Evolutionary conservation across 2,113 vertebrate genomes (phyloP).

Genomic region (Heteronetta atricapilla): DNA sequence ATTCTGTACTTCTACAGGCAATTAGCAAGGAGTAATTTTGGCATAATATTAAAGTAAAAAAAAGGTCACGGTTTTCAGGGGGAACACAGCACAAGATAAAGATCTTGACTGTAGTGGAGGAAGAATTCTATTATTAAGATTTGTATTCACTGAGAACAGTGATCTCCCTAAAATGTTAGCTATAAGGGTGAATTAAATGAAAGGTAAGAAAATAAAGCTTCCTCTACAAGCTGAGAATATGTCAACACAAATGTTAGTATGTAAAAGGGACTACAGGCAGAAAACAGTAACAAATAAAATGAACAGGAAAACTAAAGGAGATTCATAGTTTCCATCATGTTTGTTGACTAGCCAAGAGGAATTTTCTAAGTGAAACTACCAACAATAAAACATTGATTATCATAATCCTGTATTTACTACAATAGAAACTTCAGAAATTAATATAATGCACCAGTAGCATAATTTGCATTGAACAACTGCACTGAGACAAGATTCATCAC

Average conservation of each 20-base stretch:
- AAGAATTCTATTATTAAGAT: not conserved
- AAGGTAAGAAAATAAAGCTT: not conserved
- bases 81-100: not conserved
- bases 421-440: not conserved
- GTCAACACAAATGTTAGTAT: not conserved
- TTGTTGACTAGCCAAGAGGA: not conserved
- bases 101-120: not conserved
- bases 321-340: not conserved
- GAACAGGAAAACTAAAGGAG: not conserved
- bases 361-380: not conserved
- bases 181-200: not conserved
- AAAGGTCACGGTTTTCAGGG: not conserved
- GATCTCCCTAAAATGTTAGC: not conserved
- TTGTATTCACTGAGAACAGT: not conserved
- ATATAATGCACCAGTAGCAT: not conserved
- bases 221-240: not conserved
- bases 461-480: accelerated
- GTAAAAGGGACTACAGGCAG: not conserved
- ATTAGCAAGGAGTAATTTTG: not conserved
- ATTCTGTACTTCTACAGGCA: not conserved
- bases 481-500: not conserved
- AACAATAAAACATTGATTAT: not conserved
- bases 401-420: not conserved
- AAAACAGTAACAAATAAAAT: not conserved
- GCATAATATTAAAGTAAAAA: not conserved